Base-by-base conservation (phyloP, 1,140 invertebrate species). In the Bombus turneri region DNA sequence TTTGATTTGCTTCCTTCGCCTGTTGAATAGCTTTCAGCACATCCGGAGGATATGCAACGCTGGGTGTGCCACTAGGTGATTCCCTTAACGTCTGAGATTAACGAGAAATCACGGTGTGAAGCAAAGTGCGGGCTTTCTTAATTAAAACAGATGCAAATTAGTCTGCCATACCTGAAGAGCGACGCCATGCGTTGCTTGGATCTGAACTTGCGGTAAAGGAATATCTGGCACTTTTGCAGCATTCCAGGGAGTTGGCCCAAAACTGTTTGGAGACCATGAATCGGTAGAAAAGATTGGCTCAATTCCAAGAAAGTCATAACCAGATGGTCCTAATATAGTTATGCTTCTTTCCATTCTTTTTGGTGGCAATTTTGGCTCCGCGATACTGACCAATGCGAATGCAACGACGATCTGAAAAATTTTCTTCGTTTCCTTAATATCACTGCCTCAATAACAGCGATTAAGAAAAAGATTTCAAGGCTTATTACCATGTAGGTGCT, bases 1-100 rank as follows among this genome's bases (percentile, higher is more conserved):
- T 93, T 13, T 94, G 90, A 89, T 94, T 95, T 34, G 95, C 95
- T 85, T 95, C 93, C 75, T 94, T 95, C 12, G 95, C 95, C n/a
- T 93, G 92, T 71, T 95, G 93, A 82, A 95, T 91, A 0, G 95
- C 93, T 79, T 87, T 89, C 41, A 94, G 41, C 25, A 95, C 91
- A 57, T 95, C 95, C 0, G 94, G 93, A 0, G 93, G 87, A 81
- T 95, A 95, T 0, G 93, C 94, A n/a, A 95, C 95, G 31, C 89
- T 93, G 0, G 94, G 93, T 8, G 94, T 95, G 12, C 93, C 91
- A 13, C 90, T 86, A 22, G 76, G 74, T 72, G 92, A 86, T 78
- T 95, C 93, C 41, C 83, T 91, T 28, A 95, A 74, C 22, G 93
- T 89, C 94, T 95, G 69, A 13, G 39, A 47, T 41, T 22, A 64